Base-by-base conservation (phyloP, 2,888 invertebrate species). In the Aspidiotus rigidus region DNA sequence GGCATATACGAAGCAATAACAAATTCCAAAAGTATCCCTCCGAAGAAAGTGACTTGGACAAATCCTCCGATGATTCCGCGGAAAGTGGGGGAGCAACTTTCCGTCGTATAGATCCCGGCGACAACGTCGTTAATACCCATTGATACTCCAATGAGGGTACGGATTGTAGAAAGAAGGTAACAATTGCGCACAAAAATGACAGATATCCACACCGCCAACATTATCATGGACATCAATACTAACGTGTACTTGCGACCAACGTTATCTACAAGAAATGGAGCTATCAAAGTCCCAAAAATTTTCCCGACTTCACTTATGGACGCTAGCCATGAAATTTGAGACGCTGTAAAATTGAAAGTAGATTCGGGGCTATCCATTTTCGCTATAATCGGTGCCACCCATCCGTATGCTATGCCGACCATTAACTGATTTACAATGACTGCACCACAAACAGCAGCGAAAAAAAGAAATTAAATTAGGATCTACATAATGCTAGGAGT, bases 101-200 rank as follows among this genome's bases (percentile, higher is more conserved):
- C 74, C 9, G 72, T 73, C 8, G 74, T 71, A 59, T 74, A 74
- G 53, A 73, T 55, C 6, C 73, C 72, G 2, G 72, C 72, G 3
- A 71, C 70, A 2, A 73, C 73, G 53, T 74, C 74, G n/a, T 72
- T 72, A 10, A 72, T 64, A 0, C 74, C 74, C 71, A 74, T 72
- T 2, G 72, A 69, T 11, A 73, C 39, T 3, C 74, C 74, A 67
- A 74, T 74, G 5, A 73, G 41, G 28, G 73, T 70, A 6, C 74
- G 61, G 7, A 71, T 66, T 5, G 69, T 15, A 54, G 72, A 73
- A 71, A 74, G 62, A 2, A 72, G 44, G 5, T 40, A 17, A 11
- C 53, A 16, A 7, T 44, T 42, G 53, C 42, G 49, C 17, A 39
- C 62, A 39, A 69, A 53, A n/a, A 54, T 11, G n/a, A 69, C 28